phyloP scores from a whole-genome alignment of 2,113 vertebrate genomes.

The Brevimyrus niger region DNA sequence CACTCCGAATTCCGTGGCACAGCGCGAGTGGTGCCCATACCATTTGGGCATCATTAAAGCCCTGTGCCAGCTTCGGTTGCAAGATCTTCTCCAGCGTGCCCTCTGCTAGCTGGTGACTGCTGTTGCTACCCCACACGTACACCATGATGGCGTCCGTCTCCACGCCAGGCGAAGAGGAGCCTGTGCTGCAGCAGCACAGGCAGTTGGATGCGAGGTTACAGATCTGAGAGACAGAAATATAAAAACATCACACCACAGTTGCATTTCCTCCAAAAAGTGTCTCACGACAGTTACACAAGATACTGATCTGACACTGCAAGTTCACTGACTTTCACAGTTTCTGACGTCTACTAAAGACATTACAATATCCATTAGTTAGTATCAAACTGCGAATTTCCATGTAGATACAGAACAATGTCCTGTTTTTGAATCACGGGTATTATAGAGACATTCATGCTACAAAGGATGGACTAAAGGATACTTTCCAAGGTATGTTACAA shows the following conservation, averaged over 20 bases:
- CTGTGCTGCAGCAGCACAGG: conserved; percentile 60
- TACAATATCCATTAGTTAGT: background rate
- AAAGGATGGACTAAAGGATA: background rate
- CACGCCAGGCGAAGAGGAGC: conserved; percentile 42
- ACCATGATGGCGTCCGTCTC: conserved; percentile 59
- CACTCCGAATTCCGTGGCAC: background rate
- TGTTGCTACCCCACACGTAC: conserved; percentile 74
- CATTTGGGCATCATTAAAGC: conserved; percentile 69
- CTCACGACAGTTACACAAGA: background rate
- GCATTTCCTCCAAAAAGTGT: background rate
- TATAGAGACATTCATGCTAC: background rate
- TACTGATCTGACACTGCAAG: background rate
- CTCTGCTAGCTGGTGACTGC: conserved; percentile 71
- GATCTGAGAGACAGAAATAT: conserved; percentile 47
- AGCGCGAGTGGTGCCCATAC: conserved; percentile 32
- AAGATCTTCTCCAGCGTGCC: conserved; percentile 72
- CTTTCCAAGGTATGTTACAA: background rate
- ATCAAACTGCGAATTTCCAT: background rate
- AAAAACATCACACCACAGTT: background rate
- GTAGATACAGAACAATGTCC: background rate
- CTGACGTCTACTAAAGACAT: background rate
- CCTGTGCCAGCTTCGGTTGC: conserved; percentile 67
- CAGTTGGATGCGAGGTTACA: conserved; percentile 66
- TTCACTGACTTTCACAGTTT: background rate
- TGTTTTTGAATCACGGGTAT: background rate